These are phyloP conservation scores for Valencia hispanica DNA, from an alignment of 2,797 vertebrate genomes.

Conservation along the genomic window DNA sequence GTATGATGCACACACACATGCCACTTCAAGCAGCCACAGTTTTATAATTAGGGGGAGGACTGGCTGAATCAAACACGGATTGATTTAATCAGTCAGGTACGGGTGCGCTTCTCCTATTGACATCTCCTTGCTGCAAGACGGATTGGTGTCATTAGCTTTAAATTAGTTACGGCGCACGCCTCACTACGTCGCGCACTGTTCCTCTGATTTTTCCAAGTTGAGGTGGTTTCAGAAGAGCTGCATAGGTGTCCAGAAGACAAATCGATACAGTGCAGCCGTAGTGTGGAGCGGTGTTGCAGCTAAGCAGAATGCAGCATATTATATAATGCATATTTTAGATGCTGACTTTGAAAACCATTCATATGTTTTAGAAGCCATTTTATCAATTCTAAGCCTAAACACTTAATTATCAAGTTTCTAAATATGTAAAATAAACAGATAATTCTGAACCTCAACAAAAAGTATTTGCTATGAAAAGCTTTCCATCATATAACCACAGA, in stretches of 20 bases:
- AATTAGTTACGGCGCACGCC: conserved; percentile 34
- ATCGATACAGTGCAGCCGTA: neutral
- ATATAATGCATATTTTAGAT: too few species aligned
- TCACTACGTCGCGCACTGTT: neutral
- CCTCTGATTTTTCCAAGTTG: neutral
- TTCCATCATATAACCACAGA: neutral
- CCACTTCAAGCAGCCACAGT: neutral
- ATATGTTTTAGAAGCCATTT: too few species aligned
- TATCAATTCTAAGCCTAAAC: too few species aligned
- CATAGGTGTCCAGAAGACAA: neutral
- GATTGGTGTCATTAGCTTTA: conserved; percentile 43
- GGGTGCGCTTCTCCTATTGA: conserved; percentile 5
- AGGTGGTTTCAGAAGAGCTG: neutral
- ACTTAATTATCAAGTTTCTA: too few species aligned
- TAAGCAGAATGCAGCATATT: neutral
- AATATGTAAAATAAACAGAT: neutral
- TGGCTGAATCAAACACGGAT: conserved; percentile 32
- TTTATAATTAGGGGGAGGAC: neutral
- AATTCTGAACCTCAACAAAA: neutral
- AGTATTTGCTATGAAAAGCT: neutral
- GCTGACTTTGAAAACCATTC: too few species aligned
- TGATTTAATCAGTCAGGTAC: conserved; percentile 36
- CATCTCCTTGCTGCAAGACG: conserved; percentile 43
- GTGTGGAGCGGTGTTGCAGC: neutral
- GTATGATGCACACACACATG: conserved; percentile 15